These are phyloP conservation scores for Ptiloglossa arizonensis DNA, from an alignment of 1,140 invertebrate genomes.

Conservation along the genomic window DNA sequence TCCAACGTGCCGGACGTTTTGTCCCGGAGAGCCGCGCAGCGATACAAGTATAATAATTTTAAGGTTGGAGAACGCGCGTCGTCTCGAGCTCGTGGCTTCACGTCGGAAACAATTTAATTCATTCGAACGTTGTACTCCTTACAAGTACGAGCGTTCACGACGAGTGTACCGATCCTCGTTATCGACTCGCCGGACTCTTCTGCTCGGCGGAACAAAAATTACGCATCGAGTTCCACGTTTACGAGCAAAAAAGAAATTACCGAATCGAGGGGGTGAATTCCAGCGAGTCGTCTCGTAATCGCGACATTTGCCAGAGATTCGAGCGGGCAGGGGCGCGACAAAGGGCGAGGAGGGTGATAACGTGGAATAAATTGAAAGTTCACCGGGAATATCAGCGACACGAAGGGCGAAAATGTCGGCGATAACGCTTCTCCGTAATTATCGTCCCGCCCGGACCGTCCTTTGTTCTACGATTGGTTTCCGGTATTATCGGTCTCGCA, in stretches of 20 bases:
- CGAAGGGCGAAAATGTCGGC: constrained; percentile 43
- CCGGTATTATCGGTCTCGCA: constrained; percentile 46
- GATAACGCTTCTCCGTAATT: constrained; percentile 48
- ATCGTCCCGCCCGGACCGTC: background rate
- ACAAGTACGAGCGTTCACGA: too few species aligned
- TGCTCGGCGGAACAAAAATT: too few species aligned
- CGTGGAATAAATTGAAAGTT: constrained; percentile 56
- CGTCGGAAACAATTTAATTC: too few species aligned
- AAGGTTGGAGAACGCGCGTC: too few species aligned
- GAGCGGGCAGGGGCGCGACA: background rate
- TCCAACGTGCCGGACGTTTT: too few species aligned
- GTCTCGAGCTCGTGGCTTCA: too few species aligned
- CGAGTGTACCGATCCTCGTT: too few species aligned
- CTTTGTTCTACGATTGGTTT: constrained; percentile 31
- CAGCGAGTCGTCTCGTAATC: constrained; percentile 1
- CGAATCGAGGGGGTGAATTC: background rate
- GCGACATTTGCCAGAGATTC: constrained; percentile 55
- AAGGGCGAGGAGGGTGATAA: background rate
- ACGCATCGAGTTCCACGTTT: too few species aligned
- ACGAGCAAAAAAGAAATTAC: background rate
- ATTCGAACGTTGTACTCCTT: too few species aligned
- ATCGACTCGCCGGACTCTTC: too few species aligned
- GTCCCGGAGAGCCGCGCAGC: too few species aligned
- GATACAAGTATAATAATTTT: too few species aligned
- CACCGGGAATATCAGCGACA: constrained; percentile 46